A percentile compares a stretch with the other conserved stretches of the same genome.
These are phyloP conservation scores for Ectobius pallidus DNA, from an alignment of 2,888 invertebrate species.

Conservation along the genomic window DNA sequence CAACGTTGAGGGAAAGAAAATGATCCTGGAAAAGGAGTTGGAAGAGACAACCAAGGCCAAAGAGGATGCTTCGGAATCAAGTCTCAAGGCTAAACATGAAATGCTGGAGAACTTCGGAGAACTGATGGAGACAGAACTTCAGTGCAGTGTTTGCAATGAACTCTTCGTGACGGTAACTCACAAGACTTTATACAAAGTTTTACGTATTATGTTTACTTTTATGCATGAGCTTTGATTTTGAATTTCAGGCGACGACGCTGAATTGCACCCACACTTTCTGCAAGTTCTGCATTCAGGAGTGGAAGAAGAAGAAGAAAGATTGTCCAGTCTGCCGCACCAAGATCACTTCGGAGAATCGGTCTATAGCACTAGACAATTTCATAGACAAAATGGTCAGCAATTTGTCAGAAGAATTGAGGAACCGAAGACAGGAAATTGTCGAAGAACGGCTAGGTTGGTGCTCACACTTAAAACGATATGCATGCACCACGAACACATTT, in stretches of 20 bases:
- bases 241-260: slow-evolving; percentile 64
- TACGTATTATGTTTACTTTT: no score
- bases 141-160: slow-evolving; percentile 78
- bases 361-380: slow-evolving; percentile 72
- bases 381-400: slow-evolving; percentile 72
- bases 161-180: slow-evolving; percentile 64
- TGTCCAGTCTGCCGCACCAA: slow-evolving; percentile 72
- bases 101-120: slow-evolving; percentile 58
- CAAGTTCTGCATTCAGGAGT: slow-evolving; percentile 69
- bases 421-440: slow-evolving; percentile 61
- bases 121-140: slow-evolving; percentile 71
- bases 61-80: slow-evolving; percentile 23
- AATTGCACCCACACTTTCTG: slow-evolving; percentile 80
- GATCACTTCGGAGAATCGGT: slow-evolving; percentile 62
- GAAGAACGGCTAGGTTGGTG: slow-evolving; percentile 57
- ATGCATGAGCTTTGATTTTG: background rate
- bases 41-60: slow-evolving; percentile 42
- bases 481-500: no score
- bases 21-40: slow-evolving; percentile 40
- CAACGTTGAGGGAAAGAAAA: slow-evolving; percentile 45
- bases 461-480: no score
- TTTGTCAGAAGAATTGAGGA: slow-evolving; percentile 64
- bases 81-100: slow-evolving; percentile 40
- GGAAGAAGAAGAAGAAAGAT: slow-evolving; percentile 71
- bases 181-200: no score